Evolutionary conservation across 2,113 vertebrate species (phyloP).

Genomic region (Benitochromis conjunctus): DNA sequence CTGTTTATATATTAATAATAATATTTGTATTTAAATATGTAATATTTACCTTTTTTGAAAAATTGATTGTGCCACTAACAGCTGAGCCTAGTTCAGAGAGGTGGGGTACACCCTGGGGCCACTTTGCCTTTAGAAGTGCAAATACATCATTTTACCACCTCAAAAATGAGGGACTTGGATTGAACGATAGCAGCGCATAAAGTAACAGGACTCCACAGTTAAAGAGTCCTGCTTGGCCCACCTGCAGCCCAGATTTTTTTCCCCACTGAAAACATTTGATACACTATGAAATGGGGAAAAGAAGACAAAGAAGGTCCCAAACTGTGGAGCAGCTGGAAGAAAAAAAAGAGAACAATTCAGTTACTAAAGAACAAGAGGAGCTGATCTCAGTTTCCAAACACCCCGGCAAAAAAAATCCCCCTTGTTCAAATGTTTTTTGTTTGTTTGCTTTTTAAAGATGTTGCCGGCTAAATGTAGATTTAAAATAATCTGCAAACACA

Average conservation of each 20-base stretch:
- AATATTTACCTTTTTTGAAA: neutral
- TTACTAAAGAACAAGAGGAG: rapidly evolving
- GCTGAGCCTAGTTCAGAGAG: too few relatives aligned
- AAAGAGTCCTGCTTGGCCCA: neutral
- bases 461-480: neutral
- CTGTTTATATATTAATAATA: neutral
- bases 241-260: neutral
- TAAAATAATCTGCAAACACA: neutral
- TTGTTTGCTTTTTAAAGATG: neutral
- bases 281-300: neutral
- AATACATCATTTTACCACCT: neutral
- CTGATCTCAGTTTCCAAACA: neutral
- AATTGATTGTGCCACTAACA: neutral
- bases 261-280: neutral
- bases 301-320: neutral
- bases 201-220: neutral
- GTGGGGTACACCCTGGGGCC: neutral
- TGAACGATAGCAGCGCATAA: neutral
- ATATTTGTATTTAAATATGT: neutral
- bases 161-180: neutral
- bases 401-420: neutral
- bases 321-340: neutral
- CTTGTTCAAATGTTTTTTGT: rapidly evolving
- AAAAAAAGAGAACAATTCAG: neutral
- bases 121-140: neutral